Evolutionary conservation across 2,888 invertebrate species (phyloP), one percentile per base, ranked within the genome.

Genomic region (Caradrina clavipalpis): DNA sequence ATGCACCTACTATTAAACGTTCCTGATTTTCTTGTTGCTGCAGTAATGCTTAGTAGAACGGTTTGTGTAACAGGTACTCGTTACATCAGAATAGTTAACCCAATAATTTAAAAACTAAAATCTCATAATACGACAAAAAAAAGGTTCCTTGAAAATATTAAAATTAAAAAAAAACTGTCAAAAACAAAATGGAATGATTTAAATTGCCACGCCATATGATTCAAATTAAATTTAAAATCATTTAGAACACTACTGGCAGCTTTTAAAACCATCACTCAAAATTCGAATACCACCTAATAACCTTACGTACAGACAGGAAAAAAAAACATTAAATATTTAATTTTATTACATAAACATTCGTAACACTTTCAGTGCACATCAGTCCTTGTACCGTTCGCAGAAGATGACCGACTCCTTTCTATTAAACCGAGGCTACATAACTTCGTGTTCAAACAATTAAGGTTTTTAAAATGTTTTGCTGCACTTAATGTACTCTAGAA

Each of bases 341-440:
- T 57, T 65, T 57, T 49, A 61, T 59, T 63, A 50, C 21, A 62
- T 66, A 56, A 61, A 63, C 61, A 71, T 56, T 62, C 22, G 42
- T 65, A 79, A 63, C 53, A 74, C 62, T 74, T 62, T 62, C 65
- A 53, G 35, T 45, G 58, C 8, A 0, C 63, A 75, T 70, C 71
- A 63, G 76, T 73, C 69, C 69, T 80, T 82, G 77, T 72, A 56
- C 62, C 62, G 59, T 54, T 22, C 42, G 50, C 47, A 45, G 49
- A 61, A 82, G 75, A 82, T 74, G 75, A 80, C 71, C 78, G 54
- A 7, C 35, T 69, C 82, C 82, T 82, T 82, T 82, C 82, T 78
- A 81, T 58, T 50, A n/a, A 4, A n/a, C 54, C 82, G 76, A 82
- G 82, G 81, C 67, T 81, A 64, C 51, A 74, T 73, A 69, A 6